Evolutionary conservation across 2,113 vertebrate genomes (phyloP), one percentile per base, ranked within the genome.

Genomic region (Aegithalos caudatus): DNA sequence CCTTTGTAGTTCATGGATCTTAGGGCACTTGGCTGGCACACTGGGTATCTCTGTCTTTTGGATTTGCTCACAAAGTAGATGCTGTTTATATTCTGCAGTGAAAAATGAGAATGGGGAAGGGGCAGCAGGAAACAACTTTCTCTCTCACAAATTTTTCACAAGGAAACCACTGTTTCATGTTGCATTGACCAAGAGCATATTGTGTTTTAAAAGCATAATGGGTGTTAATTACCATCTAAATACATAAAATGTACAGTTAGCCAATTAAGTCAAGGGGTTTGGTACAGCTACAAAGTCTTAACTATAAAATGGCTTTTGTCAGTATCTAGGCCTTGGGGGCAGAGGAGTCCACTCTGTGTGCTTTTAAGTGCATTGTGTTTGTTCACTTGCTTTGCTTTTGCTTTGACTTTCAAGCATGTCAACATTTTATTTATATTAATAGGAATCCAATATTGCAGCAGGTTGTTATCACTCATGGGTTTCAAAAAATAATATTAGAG

Each of bases 391-490:
- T 48, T 67, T 95, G 47, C 61, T 54, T 96, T 96, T 95, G 21
- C 65, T 96, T 61, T 96, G 57, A 54, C 57, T 97, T 95, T 77
- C 81, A 92, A 95, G 56, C 33, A 42, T 70, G 35, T 91, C 78
- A 77, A 80, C 21, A 42, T 73, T 90, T 88, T 71, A 28, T 79
- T 94, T 96, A 60, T 65, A 84, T 86, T 86, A 93, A 92, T 73
- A 89, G 57, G 37, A 96, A 70, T 54, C 24, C 23, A 71, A 37
- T 66, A 47, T 65, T 72, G 31, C 25, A 94, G 53, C 48, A 95
- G 35, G 58, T 88, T 90, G 48, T 50, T 90, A 61, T 73, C 90
- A 82, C n/a, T 70, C 16, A 19, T 35, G 20, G 16, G 22, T 82
- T 92, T 47, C 47, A 90, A 86, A 67, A 58, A 78, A 38, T 42